Percentiles rank a stretch among this genome's conserved stretches.
These are phyloP conservation scores for Achatina immaculata DNA, from an alignment of 1,140 invertebrate species.

Conservation along the genomic window DNA sequence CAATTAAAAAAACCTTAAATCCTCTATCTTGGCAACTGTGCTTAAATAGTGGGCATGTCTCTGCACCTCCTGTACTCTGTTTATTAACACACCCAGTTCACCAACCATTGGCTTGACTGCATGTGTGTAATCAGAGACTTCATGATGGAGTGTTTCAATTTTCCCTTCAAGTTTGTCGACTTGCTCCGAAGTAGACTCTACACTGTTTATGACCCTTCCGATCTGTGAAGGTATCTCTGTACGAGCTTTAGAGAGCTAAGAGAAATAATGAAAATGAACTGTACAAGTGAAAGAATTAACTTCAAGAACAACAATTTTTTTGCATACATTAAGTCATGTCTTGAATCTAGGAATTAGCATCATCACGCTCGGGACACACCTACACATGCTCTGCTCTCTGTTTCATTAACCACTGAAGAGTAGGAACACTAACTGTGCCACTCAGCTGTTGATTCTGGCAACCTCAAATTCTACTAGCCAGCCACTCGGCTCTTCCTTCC, in stretches of 20 bases:
- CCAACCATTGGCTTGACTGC: constrained; percentile 72
- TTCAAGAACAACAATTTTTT: neutral
- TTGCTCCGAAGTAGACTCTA: constrained; percentile 73
- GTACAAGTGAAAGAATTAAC: constrained; percentile 10
- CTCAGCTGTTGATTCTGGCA: no score
- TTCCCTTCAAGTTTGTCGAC: constrained; percentile 73
- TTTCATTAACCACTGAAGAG: no score
- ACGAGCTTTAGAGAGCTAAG: constrained; percentile 76
- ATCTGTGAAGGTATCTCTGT: constrained; percentile 76
- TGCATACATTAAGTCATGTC: no score
- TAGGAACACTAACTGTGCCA: no score
- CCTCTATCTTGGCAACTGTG: constrained; percentile 77
- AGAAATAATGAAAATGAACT: constrained; percentile 38
- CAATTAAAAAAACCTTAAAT: no score
- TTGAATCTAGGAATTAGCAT: no score
- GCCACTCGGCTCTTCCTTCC: no score
- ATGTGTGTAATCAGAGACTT: constrained; percentile 71
- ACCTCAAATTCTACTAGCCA: no score
- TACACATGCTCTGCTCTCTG: no score
- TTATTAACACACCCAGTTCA: constrained; percentile 72
- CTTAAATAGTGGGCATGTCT: constrained; percentile 77
- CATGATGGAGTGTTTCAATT: constrained; percentile 70
- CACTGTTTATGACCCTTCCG: constrained; percentile 74
- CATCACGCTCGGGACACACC: no score
- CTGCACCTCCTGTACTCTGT: constrained; percentile 77